Base-by-base conservation (phyloP, 1,140 invertebrate genomes). In the Sogatella furcifera region DNA sequence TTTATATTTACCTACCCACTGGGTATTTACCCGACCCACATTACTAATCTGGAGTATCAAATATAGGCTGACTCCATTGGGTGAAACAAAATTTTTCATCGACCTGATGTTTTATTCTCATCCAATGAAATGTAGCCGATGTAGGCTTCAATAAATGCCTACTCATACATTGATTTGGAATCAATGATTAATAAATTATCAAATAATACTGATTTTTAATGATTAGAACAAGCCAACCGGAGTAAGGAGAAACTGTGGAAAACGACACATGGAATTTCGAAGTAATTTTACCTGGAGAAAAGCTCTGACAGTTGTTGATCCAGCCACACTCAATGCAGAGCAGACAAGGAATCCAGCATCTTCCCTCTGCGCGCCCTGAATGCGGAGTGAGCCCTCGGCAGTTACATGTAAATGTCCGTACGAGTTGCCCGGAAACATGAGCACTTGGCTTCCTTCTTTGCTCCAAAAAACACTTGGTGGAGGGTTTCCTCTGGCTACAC, bases 311-410 rank as follows among this genome's bases (percentile, higher is more conserved):
- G 87, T 89, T 34, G 82, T 84, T 2, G 88, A 90, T 13, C 91
- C 91, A 17, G 90, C 89, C 14, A 86, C 85, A 68, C 87, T 92
- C 54, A 94, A 80, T 4, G 89, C 91, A 49, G 89, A 90, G 71
- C 92, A 95, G 0, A 92, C 85, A 68, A 92, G 88, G 68, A 85
- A 88, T 2, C 91, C 91, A 56, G 87, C 82, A 71, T 95, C 91
- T 60, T 90, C 86, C 57, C 85, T 82, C 67, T 83, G 79, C 0
- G 89, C 85, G 59, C 83, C 81, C 65, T 83, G 81, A 58, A 94
- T 89, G 57, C 80, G 79, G 5, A 94, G 75, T 28, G 82, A 87
- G 52, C 90, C 90, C 64, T 90, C 85, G 0, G 82, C 76, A 5
- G 79, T 79, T 9, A 95, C 84, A 59, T 83, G 82, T 65, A 89